Percentiles rank a stretch among this genome's conserved stretches.
phyloP scores from a whole-genome alignment of 1,140 invertebrate species.

The Drosophila biarmipes region DNA sequence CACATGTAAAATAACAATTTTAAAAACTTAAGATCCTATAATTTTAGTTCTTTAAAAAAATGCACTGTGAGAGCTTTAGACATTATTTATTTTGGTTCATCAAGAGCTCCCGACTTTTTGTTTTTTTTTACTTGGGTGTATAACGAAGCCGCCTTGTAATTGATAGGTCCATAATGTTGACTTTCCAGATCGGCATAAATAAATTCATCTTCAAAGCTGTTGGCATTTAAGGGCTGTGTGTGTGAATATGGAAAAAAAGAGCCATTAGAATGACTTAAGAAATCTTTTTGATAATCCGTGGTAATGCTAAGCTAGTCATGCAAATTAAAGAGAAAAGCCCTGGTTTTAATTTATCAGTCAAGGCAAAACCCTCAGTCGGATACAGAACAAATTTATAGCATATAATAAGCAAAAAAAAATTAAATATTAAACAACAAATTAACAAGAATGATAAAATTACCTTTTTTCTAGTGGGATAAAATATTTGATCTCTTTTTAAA shows the following conservation, averaged over 20 bases:
- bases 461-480: conserved; percentile 59
- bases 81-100: conserved; percentile 59
- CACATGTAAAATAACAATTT: no score
- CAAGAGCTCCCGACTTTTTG: conserved; percentile 85
- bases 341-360: background rate
- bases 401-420: background rate
- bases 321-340: background rate
- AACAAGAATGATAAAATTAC: conserved; percentile 43
- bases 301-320: conserved; percentile 5
- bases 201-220: conserved; percentile 90
- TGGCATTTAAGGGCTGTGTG: conserved; percentile 85
- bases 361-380: background rate
- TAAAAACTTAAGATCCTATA: no score
- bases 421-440: background rate
- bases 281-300: background rate
- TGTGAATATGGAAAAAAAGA: conserved; percentile 10
- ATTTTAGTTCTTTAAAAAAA: no score
- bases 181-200: conserved; percentile 96
- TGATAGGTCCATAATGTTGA: conserved; percentile 91
- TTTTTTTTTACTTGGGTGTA: conserved; percentile 88
- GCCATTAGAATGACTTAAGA: background rate
- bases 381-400: background rate
- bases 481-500: conserved; percentile 57
- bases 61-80: no score
- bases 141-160: conserved; percentile 94